phyloP scores from a whole-genome alignment of 2,113 vertebrate genomes.

The Campylomormyrus numenius region DNA sequence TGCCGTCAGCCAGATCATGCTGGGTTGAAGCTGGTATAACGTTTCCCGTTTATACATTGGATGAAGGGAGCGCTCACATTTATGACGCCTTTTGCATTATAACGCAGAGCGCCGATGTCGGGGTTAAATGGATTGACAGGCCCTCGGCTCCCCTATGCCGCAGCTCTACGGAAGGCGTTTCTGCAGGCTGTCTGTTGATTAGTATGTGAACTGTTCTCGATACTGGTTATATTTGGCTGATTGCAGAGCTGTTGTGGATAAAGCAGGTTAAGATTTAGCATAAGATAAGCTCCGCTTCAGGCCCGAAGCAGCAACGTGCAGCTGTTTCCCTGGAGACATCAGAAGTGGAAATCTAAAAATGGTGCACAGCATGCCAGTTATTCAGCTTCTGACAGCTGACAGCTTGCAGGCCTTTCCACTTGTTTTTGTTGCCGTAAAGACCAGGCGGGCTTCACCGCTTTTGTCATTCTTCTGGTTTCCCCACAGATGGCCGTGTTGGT shows the following conservation, averaged over 20 bases:
- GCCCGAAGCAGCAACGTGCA: neutral
- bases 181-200: neutral
- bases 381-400: constrained; percentile 6
- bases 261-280: neutral
- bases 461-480: neutral
- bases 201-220: neutral
- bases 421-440: neutral
- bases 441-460: neutral
- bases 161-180: neutral
- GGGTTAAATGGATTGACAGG: neutral
- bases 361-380: neutral
- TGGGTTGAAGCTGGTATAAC: neutral
- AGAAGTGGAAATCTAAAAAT: constrained; percentile 2
- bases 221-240: neutral
- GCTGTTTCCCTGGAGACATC: neutral
- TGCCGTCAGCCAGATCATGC: neutral
- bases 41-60: neutral
- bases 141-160: neutral
- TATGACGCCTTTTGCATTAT: neutral
- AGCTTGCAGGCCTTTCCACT: neutral
- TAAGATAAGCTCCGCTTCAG: neutral
- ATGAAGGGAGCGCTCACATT: neutral
- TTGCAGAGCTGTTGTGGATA: neutral
- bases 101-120: neutral
- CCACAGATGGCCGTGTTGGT: neutral